These are phyloP conservation scores for Micrastur ruficollis DNA, from an alignment of 2,797 vertebrate species.

Conservation along the genomic window DNA sequence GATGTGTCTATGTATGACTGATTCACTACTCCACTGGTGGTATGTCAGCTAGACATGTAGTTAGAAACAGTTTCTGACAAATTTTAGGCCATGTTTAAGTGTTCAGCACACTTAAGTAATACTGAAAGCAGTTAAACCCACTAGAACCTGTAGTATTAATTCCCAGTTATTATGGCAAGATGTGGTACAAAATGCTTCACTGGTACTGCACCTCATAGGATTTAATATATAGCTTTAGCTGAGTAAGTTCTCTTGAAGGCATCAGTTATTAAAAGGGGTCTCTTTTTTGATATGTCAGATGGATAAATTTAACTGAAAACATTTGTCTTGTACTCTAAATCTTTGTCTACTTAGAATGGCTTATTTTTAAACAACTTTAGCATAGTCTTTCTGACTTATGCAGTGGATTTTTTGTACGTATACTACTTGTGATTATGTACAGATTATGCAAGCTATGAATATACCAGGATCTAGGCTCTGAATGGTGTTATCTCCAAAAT, in stretches of 20 bases:
- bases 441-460: background rate
- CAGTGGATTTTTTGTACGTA: background rate
- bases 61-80: background rate
- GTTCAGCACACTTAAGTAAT: background rate
- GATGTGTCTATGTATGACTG: rapidly evolving
- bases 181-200: background rate
- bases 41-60: rapidly evolving
- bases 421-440: background rate
- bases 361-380: background rate
- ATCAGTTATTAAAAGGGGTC: background rate
- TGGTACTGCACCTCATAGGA: background rate
- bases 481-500: background rate
- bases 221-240: background rate
- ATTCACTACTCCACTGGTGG: background rate
- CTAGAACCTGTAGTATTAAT: background rate
- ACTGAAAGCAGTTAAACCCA: background rate
- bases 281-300: background rate
- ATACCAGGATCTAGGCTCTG: background rate
- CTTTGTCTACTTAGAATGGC: background rate
- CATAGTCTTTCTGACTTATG: background rate
- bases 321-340: background rate
- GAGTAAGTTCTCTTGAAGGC: background rate
- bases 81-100: background rate
- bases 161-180: background rate
- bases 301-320: background rate